Evolutionary conservation across 1,140 invertebrate species (phyloP), one percentile per base, ranked within the genome.

Genomic region (Lepidurus apus): DNA sequence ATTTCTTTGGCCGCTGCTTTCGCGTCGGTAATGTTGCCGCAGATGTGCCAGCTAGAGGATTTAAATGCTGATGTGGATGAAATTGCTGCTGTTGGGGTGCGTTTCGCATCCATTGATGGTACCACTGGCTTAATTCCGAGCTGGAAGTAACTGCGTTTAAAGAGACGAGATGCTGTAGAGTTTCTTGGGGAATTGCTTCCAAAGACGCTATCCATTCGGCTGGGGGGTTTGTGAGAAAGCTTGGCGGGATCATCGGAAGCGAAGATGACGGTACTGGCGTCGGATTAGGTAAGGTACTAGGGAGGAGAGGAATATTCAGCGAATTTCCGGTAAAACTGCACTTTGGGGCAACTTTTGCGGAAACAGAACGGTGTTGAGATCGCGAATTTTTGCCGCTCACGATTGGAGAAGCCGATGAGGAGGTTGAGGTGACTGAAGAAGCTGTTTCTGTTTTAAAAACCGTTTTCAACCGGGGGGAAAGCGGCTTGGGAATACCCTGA

Each of bases 1-100:
- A 96, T 81, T 93, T 93, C 84, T 96, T 96, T 0, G 94, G 94
- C 7, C 95, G 86, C 81, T 93, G 89, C 82, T 95, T 95, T 79
- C 91, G 42, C 21, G 42, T 43, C 21, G 43, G 43, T 77, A 65
- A 7, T 65, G 53, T n/a, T 65, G 53, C 53, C 6, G n/a, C 21
- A 65, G 17, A 13, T n/a, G 53, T 13, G 17, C 8, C 53, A 65
- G 53, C 6, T 6, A 65, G 8, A 17, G 45, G 17, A 47, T 47
- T 10, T n/a, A 21, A 21, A 65, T 21, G 53, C 4, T 13, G 13
- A 65, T n/a, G 53, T 65, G 53, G 53, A 7, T 65, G 8, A 21
- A 65, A 65, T 3, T 65, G 53, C 53, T 13, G 13, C 17, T 65
- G 53, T 65, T 65, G 53, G 53, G 17, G 53, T 7, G 53, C 6